These are phyloP conservation scores for Onychostoma macrolepis DNA, from an alignment of 2,113 vertebrate species.

Conservation along the genomic window DNA sequence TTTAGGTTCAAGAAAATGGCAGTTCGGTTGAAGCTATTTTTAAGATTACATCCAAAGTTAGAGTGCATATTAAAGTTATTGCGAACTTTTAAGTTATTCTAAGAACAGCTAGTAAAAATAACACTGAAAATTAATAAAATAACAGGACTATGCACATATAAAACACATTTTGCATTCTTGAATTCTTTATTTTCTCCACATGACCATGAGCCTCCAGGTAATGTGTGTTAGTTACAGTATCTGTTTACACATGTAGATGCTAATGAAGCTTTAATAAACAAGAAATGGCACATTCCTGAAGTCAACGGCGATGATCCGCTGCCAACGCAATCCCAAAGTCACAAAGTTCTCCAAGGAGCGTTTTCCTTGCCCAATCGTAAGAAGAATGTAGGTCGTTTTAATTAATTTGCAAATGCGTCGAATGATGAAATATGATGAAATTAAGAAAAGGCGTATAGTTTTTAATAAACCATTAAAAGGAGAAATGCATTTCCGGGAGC, in stretches of 20 bases:
- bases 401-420: conserved; percentile 70
- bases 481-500: conserved; percentile 46
- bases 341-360: conserved; percentile 56
- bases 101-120: neutral
- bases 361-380: conserved; percentile 52
- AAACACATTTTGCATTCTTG: neutral
- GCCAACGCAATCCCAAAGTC: conserved; percentile 28
- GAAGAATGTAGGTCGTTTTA: conserved; percentile 70
- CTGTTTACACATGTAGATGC: conserved; percentile 58
- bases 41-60: neutral
- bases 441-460: conserved; percentile 64
- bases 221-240: conserved; percentile 52
- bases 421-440: conserved; percentile 81
- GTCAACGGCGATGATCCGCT: neutral
- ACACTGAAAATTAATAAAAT: neutral
- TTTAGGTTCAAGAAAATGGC: neutral
- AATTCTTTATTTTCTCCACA: conserved; percentile 16
- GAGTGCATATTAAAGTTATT: neutral
- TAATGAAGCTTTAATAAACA: conserved; percentile 62
- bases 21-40: neutral
- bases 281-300: conserved; percentile 46
- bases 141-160: neutral
- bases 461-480: conserved; percentile 69
- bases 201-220: conserved; percentile 46
- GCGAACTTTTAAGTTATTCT: neutral